Percentiles rank a stretch among this genome's conserved stretches.
Conservation (phyloP, 2,113 vertebrate species). For the Opisthocomus hoazin region DNA sequence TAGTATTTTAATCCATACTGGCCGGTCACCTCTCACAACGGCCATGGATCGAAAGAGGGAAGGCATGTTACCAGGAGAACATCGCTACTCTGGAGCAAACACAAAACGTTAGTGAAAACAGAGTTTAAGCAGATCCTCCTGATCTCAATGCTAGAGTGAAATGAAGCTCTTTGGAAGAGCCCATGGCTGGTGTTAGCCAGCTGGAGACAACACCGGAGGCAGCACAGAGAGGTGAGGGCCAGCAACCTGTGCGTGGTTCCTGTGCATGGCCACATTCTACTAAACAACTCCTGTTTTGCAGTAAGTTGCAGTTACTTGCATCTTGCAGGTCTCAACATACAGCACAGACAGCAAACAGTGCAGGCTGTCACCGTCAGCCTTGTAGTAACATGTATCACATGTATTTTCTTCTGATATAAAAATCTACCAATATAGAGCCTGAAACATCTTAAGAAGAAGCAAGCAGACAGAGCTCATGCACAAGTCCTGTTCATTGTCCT, state of each 20-base stretch:
- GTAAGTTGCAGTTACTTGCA: neutral
- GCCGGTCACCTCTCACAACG: neutral
- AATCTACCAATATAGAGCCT: neutral
- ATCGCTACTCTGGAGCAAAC: neutral
- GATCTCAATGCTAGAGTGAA: neutral
- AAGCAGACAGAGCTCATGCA: neutral
- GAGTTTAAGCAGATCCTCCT: neutral
- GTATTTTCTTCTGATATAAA: neutral
- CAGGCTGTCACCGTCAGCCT: neutral
- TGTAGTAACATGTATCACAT: fast-evolving
- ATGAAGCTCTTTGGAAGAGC: neutral
- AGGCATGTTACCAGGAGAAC: neutral
- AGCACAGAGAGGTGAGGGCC: neutral
- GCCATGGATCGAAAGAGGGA: neutral
- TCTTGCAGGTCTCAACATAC: neutral
- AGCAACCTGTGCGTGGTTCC: neutral
- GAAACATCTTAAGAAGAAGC: neutral
- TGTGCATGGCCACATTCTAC: fast-evolving
- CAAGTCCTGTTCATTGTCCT: neutral
- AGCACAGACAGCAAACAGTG: neutral
- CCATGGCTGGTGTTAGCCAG: neutral
- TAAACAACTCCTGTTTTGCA: neutral
- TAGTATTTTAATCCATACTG: neutral
- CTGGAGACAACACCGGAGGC: neutral
- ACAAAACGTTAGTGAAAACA: neutral